phyloP scores from a whole-genome alignment of 2,888 invertebrate genomes.

The Pediacus dermestoides region DNA sequence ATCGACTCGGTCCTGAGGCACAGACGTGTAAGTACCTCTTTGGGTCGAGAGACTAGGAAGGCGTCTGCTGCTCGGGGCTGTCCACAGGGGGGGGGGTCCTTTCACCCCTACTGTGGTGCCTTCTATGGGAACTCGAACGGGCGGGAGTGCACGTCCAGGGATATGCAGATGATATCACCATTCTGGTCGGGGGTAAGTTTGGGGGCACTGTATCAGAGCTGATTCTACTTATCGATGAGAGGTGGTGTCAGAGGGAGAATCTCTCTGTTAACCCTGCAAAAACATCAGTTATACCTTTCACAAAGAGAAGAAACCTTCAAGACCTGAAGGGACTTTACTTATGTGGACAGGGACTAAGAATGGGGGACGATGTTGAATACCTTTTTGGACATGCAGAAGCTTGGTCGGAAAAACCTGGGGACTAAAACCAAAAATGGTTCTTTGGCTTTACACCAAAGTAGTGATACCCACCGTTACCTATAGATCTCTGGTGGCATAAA shows the following conservation, averaged over 20 bases:
- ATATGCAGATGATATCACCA: slow-evolving; percentile 15
- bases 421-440: no score
- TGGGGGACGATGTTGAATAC: no score
- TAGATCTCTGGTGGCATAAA: no score
- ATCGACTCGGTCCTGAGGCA: slow-evolving; percentile 2
- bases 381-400: no score
- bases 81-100: slow-evolving; percentile 7
- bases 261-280: slow-evolving; percentile 15
- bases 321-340: no score
- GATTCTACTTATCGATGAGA: slow-evolving; percentile 6
- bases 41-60: background rate
- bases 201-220: background rate
- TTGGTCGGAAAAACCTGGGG: no score
- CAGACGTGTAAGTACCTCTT: background rate
- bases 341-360: no score
- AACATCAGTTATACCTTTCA: no score
- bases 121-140: no score
- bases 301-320: no score
- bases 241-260: slow-evolving; percentile 8
- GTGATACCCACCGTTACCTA: no score
- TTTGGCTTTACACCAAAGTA: no score
- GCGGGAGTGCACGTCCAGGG: slow-evolving; percentile 7
- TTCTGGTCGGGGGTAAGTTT: slow-evolving; percentile 9
- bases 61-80: background rate
- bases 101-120: slow-evolving; percentile 7